Evolutionary conservation across 2,888 invertebrate genomes (phyloP).

Genomic region (Philereme transversata): DNA sequence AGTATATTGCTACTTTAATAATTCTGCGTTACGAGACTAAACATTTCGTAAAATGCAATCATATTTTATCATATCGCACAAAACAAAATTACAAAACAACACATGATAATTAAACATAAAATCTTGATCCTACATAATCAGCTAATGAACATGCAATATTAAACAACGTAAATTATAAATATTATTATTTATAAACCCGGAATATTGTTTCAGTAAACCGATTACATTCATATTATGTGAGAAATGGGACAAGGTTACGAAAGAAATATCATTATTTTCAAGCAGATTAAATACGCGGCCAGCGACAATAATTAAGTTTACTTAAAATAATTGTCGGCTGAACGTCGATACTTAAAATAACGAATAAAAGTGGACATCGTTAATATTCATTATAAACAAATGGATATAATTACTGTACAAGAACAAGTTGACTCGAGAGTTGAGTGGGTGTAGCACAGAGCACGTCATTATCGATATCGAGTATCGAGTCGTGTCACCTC

Average conservation of each 20-base stretch:
- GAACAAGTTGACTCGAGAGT: conserved; percentile 72
- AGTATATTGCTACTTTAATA: too few species aligned
- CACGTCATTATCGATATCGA: conserved; percentile 74
- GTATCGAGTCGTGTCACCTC: conserved; percentile 49
- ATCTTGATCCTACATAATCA: too few species aligned
- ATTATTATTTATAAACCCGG: too few species aligned
- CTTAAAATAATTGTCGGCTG: conserved; percentile 71
- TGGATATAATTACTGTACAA: conserved; percentile 77
- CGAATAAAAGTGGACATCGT: conserved; percentile 63
- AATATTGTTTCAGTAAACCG: too few species aligned
- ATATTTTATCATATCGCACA: too few species aligned
- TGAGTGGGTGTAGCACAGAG: conserved; percentile 49
- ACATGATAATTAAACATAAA: too few species aligned
- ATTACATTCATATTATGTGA: conserved; percentile 12
- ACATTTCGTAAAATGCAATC: too few species aligned
- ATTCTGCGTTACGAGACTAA: too few species aligned
- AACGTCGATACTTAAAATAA: conserved; percentile 67
- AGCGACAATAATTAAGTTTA: conserved; percentile 66
- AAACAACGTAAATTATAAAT: too few species aligned
- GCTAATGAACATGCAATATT: too few species aligned
- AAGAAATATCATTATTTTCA: conserved; percentile 52
- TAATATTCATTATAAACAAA: conserved; percentile 81
- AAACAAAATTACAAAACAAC: too few species aligned
- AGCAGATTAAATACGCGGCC: conserved; percentile 50
- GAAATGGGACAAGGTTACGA: conserved; percentile 49